A percentile compares a stretch with the other conserved stretches of the same genome.
Conservation (phyloP, 2,888 invertebrate species). For the Pseudoips prasinana region DNA sequence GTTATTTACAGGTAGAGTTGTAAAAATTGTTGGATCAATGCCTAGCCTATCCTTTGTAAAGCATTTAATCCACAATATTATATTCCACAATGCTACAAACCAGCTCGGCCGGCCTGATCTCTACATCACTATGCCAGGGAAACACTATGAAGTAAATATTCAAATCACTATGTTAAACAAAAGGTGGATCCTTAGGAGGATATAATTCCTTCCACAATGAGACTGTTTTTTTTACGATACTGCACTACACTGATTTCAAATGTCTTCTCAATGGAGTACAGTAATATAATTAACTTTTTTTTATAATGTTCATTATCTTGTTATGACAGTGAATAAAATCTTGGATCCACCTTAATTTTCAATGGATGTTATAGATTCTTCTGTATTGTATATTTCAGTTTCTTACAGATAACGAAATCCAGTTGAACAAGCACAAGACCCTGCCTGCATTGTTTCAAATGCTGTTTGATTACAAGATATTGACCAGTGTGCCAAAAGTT, state of each 20-base stretch:
- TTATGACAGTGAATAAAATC: no score
- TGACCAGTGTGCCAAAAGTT: conserved; percentile 83
- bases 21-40: conserved; percentile 83
- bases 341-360: no score
- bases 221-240: no score
- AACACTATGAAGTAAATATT: conserved; percentile 80
- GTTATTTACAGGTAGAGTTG: conserved; percentile 69
- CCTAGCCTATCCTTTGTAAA: conserved; percentile 82
- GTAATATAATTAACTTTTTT: no score
- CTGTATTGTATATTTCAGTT: conserved; percentile 69
- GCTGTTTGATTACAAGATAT: conserved; percentile 84
- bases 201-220: no score
- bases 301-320: no score
- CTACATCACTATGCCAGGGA: conserved; percentile 83
- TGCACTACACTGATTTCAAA: no score
- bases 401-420: conserved; percentile 78
- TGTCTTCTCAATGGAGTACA: no score
- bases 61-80: conserved; percentile 82
- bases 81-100: conserved; percentile 81
- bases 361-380: no score
- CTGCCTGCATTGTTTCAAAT: conserved; percentile 85
- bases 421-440: conserved; percentile 83
- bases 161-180: no score
- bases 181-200: no score
- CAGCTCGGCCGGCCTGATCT: conserved; percentile 83